phyloP scores from a whole-genome alignment of 2,113 vertebrate genomes.

The Arvicanthis niloticus region DNA sequence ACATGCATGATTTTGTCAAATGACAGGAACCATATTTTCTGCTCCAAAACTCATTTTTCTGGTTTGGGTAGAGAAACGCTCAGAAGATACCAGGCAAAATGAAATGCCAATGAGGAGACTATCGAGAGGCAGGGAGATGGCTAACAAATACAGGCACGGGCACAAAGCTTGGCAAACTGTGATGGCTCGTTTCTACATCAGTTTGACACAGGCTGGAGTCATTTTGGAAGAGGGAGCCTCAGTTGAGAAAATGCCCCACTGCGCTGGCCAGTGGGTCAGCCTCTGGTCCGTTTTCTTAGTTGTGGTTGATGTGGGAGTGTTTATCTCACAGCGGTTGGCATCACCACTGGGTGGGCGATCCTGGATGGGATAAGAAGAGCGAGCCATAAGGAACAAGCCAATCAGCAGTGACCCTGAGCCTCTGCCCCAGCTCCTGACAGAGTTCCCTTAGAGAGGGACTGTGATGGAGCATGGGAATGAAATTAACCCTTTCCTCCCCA shows the following conservation, averaged over 20 bases:
- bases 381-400: background rate
- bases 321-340: background rate
- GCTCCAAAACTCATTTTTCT: background rate
- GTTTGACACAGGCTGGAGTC: background rate
- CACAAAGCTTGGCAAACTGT: no score
- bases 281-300: background rate
- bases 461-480: background rate
- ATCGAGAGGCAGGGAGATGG: background rate
- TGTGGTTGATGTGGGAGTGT: background rate
- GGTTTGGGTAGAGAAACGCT: background rate
- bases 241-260: background rate
- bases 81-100: background rate
- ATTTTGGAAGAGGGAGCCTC: background rate
- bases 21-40: background rate
- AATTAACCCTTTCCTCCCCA: background rate
- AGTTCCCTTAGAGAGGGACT: background rate
- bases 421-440: background rate
- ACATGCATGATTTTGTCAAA: background rate
- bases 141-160: background rate
- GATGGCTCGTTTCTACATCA: background rate
- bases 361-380: background rate
- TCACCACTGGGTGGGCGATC: background rate
- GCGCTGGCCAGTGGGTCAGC: background rate
- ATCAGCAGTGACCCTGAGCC: background rate
- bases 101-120: background rate